Percentiles rank a stretch among this genome's conserved stretches.
Conservation (phyloP, 1,140 invertebrate genomes). For the Bradysia coprophila region DNA sequence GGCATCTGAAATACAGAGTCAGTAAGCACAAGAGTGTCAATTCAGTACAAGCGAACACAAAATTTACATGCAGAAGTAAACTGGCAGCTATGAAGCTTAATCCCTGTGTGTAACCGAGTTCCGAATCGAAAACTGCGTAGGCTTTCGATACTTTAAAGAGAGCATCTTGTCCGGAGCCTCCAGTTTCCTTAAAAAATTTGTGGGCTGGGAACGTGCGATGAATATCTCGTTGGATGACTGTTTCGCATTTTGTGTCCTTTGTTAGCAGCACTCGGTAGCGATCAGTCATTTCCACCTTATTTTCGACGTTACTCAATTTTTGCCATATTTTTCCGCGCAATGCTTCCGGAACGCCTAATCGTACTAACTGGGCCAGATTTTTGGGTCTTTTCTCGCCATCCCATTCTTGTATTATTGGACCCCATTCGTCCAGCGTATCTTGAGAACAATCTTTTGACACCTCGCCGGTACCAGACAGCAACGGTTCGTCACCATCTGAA, state of each 20-base stretch:
- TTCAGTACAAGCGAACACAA: neutral
- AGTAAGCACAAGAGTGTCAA: neutral
- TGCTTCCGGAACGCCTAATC: constrained; percentile 85
- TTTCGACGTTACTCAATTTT: constrained; percentile 69
- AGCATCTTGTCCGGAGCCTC: constrained; percentile 81
- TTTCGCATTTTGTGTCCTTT: constrained; percentile 57
- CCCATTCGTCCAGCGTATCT: constrained; percentile 82
- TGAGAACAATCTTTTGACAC: constrained; percentile 93
- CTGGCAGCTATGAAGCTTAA: constrained; percentile 93
- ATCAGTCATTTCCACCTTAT: constrained; percentile 72
- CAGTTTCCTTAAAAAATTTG: constrained; percentile 89
- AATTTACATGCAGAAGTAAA: constrained; percentile 79
- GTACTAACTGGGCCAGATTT: constrained; percentile 56
- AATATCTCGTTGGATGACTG: constrained; percentile 89
- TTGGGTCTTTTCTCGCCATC: constrained; percentile 57
- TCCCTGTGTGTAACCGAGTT: constrained; percentile 98
- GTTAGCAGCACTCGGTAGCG: constrained; percentile 81
- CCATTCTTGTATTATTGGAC: constrained; percentile 69
- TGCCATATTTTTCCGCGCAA: constrained; percentile 96
- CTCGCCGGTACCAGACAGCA: constrained; percentile 87
- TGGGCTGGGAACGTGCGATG: constrained; percentile 97
- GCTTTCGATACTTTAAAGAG: constrained; percentile 91
- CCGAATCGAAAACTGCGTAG: constrained; percentile 91
- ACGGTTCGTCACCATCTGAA: constrained; percentile 81
- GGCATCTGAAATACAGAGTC: constrained; percentile 63